phyloP scores from a whole-genome alignment of 1,140 invertebrate species.

The Solenopsis invicta region DNA sequence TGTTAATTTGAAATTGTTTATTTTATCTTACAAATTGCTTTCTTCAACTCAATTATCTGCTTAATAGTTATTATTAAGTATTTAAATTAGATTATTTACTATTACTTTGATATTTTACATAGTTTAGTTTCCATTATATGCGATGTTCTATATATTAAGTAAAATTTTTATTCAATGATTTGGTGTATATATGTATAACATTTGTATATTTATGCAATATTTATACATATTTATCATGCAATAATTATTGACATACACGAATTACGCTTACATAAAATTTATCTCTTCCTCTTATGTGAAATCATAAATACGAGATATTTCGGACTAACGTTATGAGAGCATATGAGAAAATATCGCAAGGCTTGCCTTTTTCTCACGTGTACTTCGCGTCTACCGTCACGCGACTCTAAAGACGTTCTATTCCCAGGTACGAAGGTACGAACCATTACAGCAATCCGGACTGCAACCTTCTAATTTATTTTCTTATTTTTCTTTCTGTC shows the following conservation, averaged over 20 bases:
- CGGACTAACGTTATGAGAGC: conserved; percentile 38
- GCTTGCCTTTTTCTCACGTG: conserved; percentile 74
- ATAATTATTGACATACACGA: background rate
- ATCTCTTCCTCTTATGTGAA: conserved; percentile 7
- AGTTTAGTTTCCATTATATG: background rate
- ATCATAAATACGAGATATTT: background rate
- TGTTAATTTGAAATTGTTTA: background rate
- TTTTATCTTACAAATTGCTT: background rate
- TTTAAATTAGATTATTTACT: background rate
- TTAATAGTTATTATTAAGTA: background rate
- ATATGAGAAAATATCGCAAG: conserved; percentile 65
- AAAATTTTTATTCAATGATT: background rate
- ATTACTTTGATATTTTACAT: background rate
- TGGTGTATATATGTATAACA: background rate
- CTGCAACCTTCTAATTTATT: conserved; percentile 63
- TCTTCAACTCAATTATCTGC: background rate
- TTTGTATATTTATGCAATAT: background rate
- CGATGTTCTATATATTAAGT: background rate
- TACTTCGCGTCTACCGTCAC: conserved; percentile 66
- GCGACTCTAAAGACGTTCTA: conserved; percentile 72
- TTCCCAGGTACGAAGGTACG: conserved; percentile 67
- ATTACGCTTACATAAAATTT: background rate
- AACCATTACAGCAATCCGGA: conserved; percentile 29
- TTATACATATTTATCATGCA: background rate
- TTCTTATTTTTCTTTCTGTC: conserved; percentile 42